Evolutionary conservation across 2,113 vertebrate species (phyloP), one percentile per base, ranked within the genome.

Genomic region (Colinus virginianus): DNA sequence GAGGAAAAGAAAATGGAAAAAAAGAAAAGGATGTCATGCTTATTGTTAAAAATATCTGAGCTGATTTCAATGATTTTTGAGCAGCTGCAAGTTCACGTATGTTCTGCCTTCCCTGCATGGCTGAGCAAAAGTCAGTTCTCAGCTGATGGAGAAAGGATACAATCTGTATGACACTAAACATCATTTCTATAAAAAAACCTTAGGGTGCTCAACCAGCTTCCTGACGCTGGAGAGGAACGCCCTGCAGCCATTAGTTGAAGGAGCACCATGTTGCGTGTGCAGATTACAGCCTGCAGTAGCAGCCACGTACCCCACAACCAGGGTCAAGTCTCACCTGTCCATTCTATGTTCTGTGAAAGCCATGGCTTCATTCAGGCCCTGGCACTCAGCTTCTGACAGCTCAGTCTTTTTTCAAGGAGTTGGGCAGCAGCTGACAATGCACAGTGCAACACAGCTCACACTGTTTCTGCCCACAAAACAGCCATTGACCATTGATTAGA

Each of bases 371-470:
- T 92, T 88, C 71, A 70, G 1, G 0, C 58, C 36, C 84, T 23
- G 59, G 23, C 64, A 46, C 76, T 85, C 61, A 7, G 3, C 49
- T 46, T 78, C 79, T 78, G 83, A 68, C 78, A 80, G 85, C 77
- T 46, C 46, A 3, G 11, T 55, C 75, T 62, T 71, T 13, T 66
- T 62, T 63, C 10, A 1, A 51, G 34, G 49, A 75, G 59, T 26
- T 64, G 63, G 55, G 76, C 11, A 77, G 75, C 43, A 48, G 23
- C 28, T 26, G 82, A 97, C 97, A 96, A 97, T 88, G 93, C 93
- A 95, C 93, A 94, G 75, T 78, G 18, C 7, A 26, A 87, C 72
- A 32, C 17, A 23, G 92, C 58, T 78, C 12, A 70, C 6, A 30
- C 46, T 7, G 42, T 48, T 86, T 63, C 87, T 94, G 68, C 84